phyloP scores from a whole-genome alignment of 2,113 vertebrate genomes.

The Vimba vimba region DNA sequence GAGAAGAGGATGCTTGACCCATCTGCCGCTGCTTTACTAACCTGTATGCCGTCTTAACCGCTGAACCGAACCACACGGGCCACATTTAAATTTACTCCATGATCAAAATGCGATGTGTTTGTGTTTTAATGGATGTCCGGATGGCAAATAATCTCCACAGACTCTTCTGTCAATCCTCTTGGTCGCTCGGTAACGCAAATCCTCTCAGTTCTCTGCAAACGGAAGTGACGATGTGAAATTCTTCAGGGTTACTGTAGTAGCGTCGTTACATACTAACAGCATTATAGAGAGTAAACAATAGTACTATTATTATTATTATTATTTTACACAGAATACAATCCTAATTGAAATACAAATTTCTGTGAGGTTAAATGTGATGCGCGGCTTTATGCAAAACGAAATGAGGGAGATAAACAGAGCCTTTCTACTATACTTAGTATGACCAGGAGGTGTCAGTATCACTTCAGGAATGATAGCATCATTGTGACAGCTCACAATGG shows the following conservation, averaged over 20 bases:
- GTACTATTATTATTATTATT: neutral
- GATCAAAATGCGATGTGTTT: neutral
- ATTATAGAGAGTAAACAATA: neutral
- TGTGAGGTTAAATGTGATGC: neutral
- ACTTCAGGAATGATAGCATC: conserved; percentile 9
- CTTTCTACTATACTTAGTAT: neutral
- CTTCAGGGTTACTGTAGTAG: neutral
- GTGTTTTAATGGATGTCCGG: conserved; percentile 12
- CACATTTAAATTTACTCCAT: conserved; percentile 17
- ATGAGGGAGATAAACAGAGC: neutral
- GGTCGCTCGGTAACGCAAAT: conserved; percentile 40
- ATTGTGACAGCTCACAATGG: neutral
- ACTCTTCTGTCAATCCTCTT: conserved; percentile 24
- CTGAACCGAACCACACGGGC: neutral
- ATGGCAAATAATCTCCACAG: conserved; percentile 41
- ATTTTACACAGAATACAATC: neutral
- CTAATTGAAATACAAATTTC: neutral
- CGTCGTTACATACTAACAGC: neutral
- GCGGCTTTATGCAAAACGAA: neutral
- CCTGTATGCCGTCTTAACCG: conserved; percentile 10
- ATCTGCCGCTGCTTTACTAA: conserved; percentile 2
- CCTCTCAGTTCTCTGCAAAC: conserved; percentile 22
- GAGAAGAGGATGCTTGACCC: conserved; percentile 25
- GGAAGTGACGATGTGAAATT: conserved; percentile 54
- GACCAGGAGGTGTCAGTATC: conserved; percentile 50